phyloP scores from a whole-genome alignment of 2,113 vertebrate species.

The Hemibagrus wyckioides region DNA sequence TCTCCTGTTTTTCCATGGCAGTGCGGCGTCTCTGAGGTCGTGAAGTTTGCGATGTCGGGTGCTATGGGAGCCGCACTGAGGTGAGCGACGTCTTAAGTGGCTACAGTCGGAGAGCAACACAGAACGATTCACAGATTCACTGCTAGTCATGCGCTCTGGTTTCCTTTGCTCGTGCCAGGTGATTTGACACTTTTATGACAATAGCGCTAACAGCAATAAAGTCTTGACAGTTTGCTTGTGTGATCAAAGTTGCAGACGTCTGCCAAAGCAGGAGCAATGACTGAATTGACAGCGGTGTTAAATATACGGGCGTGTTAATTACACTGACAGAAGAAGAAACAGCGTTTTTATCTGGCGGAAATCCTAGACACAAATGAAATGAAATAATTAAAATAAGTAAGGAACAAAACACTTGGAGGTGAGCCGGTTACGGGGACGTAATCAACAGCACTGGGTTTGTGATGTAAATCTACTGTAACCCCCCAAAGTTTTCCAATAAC shows the following conservation, averaged over 20 bases:
- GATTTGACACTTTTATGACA: conserved; percentile 41
- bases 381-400: neutral
- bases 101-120: neutral
- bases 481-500: neutral
- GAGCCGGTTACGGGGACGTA: neutral
- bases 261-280: neutral
- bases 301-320: neutral
- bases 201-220: conserved; percentile 23
- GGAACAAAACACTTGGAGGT: neutral
- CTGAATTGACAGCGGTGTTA: neutral
- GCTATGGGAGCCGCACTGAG: conserved; percentile 76
- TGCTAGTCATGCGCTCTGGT: neutral
- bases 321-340: neutral
- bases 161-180: conserved; percentile 2
- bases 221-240: neutral
- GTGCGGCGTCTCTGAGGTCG: conserved; percentile 58
- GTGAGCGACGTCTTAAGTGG: conserved; percentile 62
- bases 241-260: conserved; percentile 1
- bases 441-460: neutral
- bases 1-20: conserved; percentile 48
- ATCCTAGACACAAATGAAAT: neutral
- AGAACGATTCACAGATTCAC: neutral
- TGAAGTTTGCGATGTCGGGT: conserved; percentile 41
- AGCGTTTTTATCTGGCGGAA: neutral
- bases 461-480: neutral